phyloP scores from a whole-genome alignment of 2,113 vertebrate genomes.

The Rhombomys opimus region DNA sequence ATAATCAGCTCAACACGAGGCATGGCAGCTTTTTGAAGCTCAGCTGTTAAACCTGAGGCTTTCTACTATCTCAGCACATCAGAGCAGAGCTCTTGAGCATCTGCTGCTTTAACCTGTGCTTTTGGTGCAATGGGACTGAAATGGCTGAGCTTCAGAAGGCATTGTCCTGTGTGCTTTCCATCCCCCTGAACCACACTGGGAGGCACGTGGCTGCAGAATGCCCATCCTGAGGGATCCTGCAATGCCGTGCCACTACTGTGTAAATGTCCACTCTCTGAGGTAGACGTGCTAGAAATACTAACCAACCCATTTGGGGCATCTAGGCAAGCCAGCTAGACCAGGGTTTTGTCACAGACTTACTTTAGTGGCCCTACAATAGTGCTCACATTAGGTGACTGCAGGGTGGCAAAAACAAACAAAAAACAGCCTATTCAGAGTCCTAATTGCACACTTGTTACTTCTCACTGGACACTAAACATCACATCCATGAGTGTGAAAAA shows the following conservation, averaged over 20 bases:
- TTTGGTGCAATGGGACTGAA: no score
- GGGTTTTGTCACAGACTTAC: not conserved
- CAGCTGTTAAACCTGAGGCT: not conserved
- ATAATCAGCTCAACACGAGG: fast-evolving
- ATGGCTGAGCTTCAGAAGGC: not conserved
- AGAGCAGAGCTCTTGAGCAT: not conserved
- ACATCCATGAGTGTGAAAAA: no score
- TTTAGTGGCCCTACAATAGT: not conserved
- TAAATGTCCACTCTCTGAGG: not conserved
- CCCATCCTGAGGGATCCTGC: no score
- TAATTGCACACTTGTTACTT: not conserved
- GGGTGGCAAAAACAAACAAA: not conserved
- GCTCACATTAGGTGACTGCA: not conserved
- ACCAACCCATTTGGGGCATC: not conserved
- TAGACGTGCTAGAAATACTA: not conserved
- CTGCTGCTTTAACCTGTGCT: not conserved
- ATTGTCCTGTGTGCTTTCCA: fast-evolving
- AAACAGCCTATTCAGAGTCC: not conserved
- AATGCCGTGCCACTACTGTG: not conserved
- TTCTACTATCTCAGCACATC: not conserved
- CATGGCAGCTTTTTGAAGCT: not conserved
- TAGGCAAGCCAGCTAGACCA: no score
- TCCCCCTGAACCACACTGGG: fast-evolving
- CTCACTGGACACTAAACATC: not conserved
- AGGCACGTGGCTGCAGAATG: fast-evolving